A percentile compares a stretch with the other conserved stretches of the same genome.
phyloP scores from a whole-genome alignment of 64 coral and sea anemone species.

The Montipora cactus region DNA sequence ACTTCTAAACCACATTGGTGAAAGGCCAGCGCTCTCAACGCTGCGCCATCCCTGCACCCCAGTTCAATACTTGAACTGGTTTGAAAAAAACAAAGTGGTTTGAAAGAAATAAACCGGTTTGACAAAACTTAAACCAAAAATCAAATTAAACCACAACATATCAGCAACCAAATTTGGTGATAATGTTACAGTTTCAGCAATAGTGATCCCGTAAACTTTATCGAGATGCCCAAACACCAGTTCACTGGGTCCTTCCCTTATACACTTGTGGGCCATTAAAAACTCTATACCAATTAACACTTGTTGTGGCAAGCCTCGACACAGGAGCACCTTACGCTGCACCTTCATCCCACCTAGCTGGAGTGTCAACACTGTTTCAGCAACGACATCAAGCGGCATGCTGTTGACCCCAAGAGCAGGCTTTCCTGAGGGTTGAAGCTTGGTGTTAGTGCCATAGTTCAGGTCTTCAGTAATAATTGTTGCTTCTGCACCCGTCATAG shows the following conservation, averaged over 20 bases:
- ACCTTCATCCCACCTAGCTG: conserved; percentile 1
- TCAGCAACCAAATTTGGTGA: conserved; percentile 38
- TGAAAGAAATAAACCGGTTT: too few relatives aligned
- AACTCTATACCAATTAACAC: conserved; percentile 53
- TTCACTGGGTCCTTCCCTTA: not conserved
- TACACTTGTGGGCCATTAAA: conserved; percentile 55
- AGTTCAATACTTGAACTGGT: too few relatives aligned
- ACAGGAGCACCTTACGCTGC: conserved; percentile 34
- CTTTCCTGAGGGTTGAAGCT: not conserved
- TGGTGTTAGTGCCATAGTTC: not conserved
- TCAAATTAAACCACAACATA: not conserved
- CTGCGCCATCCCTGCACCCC: too few relatives aligned
- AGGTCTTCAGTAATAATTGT: conserved; percentile 34
- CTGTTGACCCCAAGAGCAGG: conserved; percentile 34
- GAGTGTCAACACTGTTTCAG: conserved; percentile 7
- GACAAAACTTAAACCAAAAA: too few relatives aligned
- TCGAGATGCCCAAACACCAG: conserved; percentile 7
- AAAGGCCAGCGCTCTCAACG: too few relatives aligned
- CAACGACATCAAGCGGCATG: conserved; percentile 20
- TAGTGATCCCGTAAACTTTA: conserved; percentile 44
- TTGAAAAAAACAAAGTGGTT: too few relatives aligned
- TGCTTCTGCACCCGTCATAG: conserved; percentile 23
- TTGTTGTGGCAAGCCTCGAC: conserved; percentile 24
- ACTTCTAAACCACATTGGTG: too few relatives aligned
- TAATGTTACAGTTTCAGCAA: conserved; percentile 31